A percentile compares a stretch with the other conserved stretches of the same genome.
Conservation (phyloP, 2,113 vertebrate species). For the Lophochroa leadbeateri region DNA sequence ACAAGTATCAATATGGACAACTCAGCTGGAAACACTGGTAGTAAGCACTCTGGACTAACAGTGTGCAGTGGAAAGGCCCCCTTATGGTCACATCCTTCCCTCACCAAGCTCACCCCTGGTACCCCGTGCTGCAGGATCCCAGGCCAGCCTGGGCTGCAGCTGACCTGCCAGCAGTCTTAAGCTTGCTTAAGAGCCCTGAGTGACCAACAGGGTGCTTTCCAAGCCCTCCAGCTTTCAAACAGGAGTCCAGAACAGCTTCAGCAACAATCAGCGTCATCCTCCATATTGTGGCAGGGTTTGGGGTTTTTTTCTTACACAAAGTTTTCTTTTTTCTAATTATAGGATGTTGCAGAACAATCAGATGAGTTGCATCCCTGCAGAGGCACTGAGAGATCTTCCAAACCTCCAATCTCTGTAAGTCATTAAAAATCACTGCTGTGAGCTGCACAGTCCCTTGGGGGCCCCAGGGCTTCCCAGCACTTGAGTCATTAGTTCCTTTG, state of each 20-base stretch:
- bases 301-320: neutral
- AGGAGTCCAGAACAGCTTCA: neutral
- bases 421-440: neutral
- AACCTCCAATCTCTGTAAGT: constrained; percentile 96
- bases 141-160: neutral
- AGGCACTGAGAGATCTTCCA: constrained; percentile 89
- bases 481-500: constrained; percentile 39
- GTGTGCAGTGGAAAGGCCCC: neutral
- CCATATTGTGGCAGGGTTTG: neutral
- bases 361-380: constrained; percentile 85
- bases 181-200: neutral
- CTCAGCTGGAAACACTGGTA: neutral
- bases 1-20: neutral
- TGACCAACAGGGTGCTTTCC: neutral
- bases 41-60: neutral
- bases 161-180: neutral
- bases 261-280: neutral
- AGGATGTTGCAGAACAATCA: constrained; percentile 98
- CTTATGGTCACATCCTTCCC: neutral
- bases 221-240: neutral
- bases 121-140: neutral
- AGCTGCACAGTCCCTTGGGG: neutral
- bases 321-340: constrained; percentile 56
- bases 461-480: constrained; percentile 7
- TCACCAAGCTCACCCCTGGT: neutral